Evolutionary conservation across 2,797 vertebrate genomes (phyloP), one percentile per base, ranked within the genome.

Genomic region (Urophycis tenuis): DNA sequence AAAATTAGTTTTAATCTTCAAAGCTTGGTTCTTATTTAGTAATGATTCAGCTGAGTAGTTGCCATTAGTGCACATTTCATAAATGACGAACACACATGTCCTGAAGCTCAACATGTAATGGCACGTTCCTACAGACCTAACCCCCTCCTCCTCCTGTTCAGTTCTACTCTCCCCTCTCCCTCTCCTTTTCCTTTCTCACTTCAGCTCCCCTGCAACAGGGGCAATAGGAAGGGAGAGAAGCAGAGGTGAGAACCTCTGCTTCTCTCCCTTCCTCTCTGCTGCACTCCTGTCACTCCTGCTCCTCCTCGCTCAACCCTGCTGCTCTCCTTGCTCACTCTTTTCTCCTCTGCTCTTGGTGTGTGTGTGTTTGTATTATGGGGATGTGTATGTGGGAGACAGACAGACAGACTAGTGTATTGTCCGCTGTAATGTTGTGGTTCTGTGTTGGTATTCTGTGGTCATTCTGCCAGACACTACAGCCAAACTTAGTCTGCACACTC

Each of bases 361-460:
- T 49, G 45, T 19, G 45, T 19, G 17, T 36, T 4, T 36, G 35
- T 36, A 9, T 36, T 41, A 11, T 41, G 39, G 8, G 39, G 8
- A 11, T 41, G 39, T 41, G 22, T 22, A 6, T 60, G 49, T 45
- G 41, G 3, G 19, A 60, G 22, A 25, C n/a, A 25, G 53, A 25
- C n/a, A 25, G 53, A 67, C 53, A 60, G 64, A 29, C 60, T 39
- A 12, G 14, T 12, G 12, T 1, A 31, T 31, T 69, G 64, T 69
- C n/a, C 30, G 64, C 12, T 5, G 10, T 25, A 25, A 25, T 69
- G 64, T 30, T 69, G 64, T 69, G 29, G 31, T 70, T 70, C 67
- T 70, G 67, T 31, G 25, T 2, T 67, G 64, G 64, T 30, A 67
- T 67, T 67, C 64, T 69, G 64, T 69, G 60, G 64, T 69, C 64